A percentile compares a stretch with the other conserved stretches of the same genome.
These are phyloP conservation scores for Dipus sagitta DNA, from an alignment of 2,797 vertebrate species.

Conservation along the genomic window DNA sequence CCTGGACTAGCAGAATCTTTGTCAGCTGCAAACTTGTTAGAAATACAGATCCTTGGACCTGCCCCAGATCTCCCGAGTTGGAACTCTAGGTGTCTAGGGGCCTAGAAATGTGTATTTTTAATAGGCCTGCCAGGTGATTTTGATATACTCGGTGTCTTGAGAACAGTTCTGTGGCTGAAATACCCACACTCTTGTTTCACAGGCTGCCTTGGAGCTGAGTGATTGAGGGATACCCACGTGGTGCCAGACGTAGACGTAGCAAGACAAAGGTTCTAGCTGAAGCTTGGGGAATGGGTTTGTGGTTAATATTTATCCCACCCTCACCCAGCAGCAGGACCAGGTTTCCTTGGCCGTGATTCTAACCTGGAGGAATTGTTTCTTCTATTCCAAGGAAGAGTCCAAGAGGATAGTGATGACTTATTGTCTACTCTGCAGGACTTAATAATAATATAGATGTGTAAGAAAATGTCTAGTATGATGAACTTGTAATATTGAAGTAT, in stretches of 20 bases:
- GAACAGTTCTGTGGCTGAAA: background rate
- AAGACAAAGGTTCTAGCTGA: background rate
- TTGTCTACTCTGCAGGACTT: background rate
- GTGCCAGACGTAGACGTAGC: background rate
- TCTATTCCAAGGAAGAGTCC: background rate
- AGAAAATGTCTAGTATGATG: background rate
- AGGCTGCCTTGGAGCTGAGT: background rate
- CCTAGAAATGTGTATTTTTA: background rate
- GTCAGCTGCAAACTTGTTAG: background rate
- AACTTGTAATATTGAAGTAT: background rate
- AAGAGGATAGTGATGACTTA: slow-evolving; percentile 13
- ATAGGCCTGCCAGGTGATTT: background rate
- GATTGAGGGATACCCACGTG: background rate
- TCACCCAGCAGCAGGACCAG: background rate
- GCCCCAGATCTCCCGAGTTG: background rate
- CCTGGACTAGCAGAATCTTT: background rate
- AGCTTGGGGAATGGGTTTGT: background rate
- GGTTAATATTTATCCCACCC: background rate
- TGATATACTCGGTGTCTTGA: background rate
- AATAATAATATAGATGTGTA: background rate
- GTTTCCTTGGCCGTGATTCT: slow-evolving; percentile 35
- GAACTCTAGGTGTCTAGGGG: background rate
- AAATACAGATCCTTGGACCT: background rate
- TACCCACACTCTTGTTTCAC: background rate
- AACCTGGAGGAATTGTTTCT: background rate